These are phyloP conservation scores for Zoroaster sp. DNA, from an alignment of 53 echinoderm and acorn worm genomes.

Conservation along the genomic window DNA sequence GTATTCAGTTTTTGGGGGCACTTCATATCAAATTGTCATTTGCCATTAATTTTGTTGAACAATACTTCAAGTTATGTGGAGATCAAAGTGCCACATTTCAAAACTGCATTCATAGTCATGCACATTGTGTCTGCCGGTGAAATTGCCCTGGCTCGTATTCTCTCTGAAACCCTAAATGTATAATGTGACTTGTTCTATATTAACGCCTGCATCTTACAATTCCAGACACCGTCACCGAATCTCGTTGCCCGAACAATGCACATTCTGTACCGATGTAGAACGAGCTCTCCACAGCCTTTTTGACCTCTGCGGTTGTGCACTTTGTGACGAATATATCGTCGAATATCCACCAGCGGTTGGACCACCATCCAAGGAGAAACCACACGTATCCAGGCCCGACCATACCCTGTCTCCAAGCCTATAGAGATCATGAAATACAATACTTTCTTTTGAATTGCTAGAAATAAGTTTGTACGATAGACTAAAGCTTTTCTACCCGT, in stretches of 20 bases:
- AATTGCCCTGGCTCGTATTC: no score
- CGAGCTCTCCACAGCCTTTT: conserved; percentile 62
- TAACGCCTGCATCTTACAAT: conserved; percentile 55
- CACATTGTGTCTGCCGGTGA: no score
- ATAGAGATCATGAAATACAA: not conserved
- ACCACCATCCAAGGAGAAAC: conserved; percentile 83
- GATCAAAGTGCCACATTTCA: no score
- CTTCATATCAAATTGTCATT: no score
- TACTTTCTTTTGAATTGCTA: no score
- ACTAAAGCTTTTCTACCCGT: no score
- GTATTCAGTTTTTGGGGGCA: no score
- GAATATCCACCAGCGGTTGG: conserved; percentile 66
- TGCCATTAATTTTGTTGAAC: no score
- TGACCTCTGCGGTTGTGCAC: conserved; percentile 67
- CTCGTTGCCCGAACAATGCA: conserved; percentile 50
- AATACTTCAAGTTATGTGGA: no score
- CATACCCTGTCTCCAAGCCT: conserved; percentile 80
- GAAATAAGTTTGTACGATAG: not conserved
- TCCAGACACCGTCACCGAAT: conserved; percentile 59
- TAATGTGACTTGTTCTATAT: not conserved
- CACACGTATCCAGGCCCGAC: conserved; percentile 75
- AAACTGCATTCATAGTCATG: no score
- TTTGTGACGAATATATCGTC: conserved; percentile 53
- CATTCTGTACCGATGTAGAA: conserved; percentile 73
- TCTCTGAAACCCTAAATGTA: no score